Percentiles rank a stretch among this genome's conserved stretches.
Evolutionary conservation across 2,888 invertebrate species (phyloP).

Genomic region (Oscheius sp.): DNA sequence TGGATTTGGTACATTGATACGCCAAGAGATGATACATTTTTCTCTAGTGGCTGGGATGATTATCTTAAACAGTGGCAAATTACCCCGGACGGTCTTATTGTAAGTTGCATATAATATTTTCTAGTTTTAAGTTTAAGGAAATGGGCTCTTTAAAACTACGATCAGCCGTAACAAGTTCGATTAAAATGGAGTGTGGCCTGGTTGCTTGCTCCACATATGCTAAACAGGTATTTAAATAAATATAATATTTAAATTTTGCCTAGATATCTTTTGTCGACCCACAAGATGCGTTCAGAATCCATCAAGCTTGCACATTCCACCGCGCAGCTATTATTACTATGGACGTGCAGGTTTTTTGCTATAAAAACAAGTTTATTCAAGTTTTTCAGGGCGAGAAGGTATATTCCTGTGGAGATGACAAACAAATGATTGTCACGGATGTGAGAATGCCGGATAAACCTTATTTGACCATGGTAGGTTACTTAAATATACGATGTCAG

Average conservation of each 20-base stretch:
- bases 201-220: conserved; percentile 26
- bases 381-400: conserved; percentile 42
- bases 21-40: conserved; percentile 24
- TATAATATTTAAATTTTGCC: not conserved
- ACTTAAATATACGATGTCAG: not conserved
- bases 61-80: conserved; percentile 36
- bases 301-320: conserved; percentile 5
- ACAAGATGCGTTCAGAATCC: not conserved
- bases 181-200: conserved; percentile 23
- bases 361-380: not conserved
- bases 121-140: not conserved
- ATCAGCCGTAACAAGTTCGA: conserved; percentile 15
- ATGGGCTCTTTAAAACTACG: not conserved
- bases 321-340: conserved; percentile 22
- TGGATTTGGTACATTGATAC: conserved; percentile 40
- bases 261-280: conserved; percentile 22
- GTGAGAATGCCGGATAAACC: conserved; percentile 14
- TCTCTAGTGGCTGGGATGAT: conserved; percentile 37
- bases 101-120: not conserved
- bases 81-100: conserved; percentile 11
- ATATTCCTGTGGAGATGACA: conserved; percentile 49
- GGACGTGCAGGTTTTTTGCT: conserved; percentile 12
- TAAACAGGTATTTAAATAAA: conserved; percentile 1
- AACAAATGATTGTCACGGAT: conserved; percentile 46
- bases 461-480: conserved; percentile 20